Evolutionary conservation across 2,888 invertebrate species (phyloP).

Genomic region (Drosophila helvetica): DNA sequence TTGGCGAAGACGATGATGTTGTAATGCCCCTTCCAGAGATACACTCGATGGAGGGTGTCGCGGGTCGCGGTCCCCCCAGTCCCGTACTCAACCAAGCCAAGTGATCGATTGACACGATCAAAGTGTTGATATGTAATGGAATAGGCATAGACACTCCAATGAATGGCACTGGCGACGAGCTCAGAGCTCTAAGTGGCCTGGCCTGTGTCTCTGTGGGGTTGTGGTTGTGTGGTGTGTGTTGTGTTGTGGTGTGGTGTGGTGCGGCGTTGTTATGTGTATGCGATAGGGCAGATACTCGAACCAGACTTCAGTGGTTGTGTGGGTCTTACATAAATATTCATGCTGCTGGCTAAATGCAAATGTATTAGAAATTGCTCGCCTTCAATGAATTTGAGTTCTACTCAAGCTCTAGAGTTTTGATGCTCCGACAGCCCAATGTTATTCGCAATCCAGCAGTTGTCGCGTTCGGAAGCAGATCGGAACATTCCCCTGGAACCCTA

Average conservation of each 20-base stretch:
- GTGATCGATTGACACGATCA: conserved; percentile 81
- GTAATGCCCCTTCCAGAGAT: conserved; percentile 57
- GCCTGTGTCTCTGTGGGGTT: conserved; percentile 9
- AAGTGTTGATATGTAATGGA: conserved; percentile 77
- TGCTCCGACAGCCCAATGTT: conserved; percentile 68
- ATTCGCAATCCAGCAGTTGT: conserved; percentile 84
- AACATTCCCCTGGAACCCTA: conserved; percentile 55
- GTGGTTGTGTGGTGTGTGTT: conserved; percentile 7
- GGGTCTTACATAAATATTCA: conserved; percentile 77
- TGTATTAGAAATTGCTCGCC: conserved; percentile 68
- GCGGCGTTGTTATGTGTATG: conserved; percentile 17
- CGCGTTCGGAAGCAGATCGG: conserved; percentile 82
- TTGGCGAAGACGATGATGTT: conserved; percentile 68
- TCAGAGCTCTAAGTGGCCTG: conserved; percentile 61
- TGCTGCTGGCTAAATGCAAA: conserved; percentile 72
- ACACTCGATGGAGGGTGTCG: conserved; percentile 30
- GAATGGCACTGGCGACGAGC: conserved; percentile 60
- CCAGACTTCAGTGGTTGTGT: conserved; percentile 29
- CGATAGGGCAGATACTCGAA: conserved; percentile 44
- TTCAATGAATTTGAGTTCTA: conserved; percentile 61
- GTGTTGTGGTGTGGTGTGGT: conserved; percentile 4
- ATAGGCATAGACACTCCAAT: conserved; percentile 57
- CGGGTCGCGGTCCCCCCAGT: conserved; percentile 56
- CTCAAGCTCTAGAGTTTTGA: conserved; percentile 67
- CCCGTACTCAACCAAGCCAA: conserved; percentile 46